Evolutionary conservation across 2,113 vertebrate species (phyloP).

Genomic region (Pterophyllum scalare): DNA sequence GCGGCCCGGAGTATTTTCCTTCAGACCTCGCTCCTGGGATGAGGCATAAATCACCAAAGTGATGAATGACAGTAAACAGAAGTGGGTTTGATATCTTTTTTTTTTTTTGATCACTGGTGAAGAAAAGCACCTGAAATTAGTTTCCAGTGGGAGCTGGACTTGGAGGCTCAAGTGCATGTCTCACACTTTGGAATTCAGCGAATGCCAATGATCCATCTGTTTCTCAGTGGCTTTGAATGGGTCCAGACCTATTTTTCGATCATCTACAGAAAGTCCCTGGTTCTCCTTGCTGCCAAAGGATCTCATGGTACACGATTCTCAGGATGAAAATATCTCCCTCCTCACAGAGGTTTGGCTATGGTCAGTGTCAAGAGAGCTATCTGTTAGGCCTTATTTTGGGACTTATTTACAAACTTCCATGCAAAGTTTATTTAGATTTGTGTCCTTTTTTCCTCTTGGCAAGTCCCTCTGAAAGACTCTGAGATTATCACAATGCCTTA

Average conservation of each 20-base stretch:
- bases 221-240: slow-evolving; percentile 39
- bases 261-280: slow-evolving; percentile 61
- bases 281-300: slow-evolving; percentile 37
- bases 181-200: slow-evolving; percentile 33
- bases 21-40: slow-evolving; percentile 8
- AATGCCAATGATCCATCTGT: slow-evolving; percentile 35
- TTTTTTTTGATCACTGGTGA: slow-evolving; percentile 22
- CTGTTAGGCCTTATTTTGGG: slow-evolving; percentile 74
- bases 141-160: slow-evolving; percentile 41
- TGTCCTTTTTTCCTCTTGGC: slow-evolving; percentile 59
- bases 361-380: slow-evolving; percentile 77
- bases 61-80: slow-evolving; percentile 52
- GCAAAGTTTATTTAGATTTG: slow-evolving; percentile 72
- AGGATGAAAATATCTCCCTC: slow-evolving; percentile 80
- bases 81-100: slow-evolving; percentile 30
- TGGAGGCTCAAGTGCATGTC: slow-evolving; percentile 26
- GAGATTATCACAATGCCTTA: slow-evolving; percentile 41
- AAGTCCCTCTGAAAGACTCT: slow-evolving; percentile 31
- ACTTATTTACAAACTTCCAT: slow-evolving; percentile 79
- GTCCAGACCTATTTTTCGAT: slow-evolving; percentile 61
- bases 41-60: slow-evolving; percentile 30
- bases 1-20: neutral
- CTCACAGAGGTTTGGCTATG: slow-evolving; percentile 69
- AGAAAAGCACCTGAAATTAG: slow-evolving; percentile 47
- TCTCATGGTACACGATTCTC: slow-evolving; percentile 76